Conservation (phyloP, 2,797 vertebrate species). For the Aythya fuligula region DNA sequence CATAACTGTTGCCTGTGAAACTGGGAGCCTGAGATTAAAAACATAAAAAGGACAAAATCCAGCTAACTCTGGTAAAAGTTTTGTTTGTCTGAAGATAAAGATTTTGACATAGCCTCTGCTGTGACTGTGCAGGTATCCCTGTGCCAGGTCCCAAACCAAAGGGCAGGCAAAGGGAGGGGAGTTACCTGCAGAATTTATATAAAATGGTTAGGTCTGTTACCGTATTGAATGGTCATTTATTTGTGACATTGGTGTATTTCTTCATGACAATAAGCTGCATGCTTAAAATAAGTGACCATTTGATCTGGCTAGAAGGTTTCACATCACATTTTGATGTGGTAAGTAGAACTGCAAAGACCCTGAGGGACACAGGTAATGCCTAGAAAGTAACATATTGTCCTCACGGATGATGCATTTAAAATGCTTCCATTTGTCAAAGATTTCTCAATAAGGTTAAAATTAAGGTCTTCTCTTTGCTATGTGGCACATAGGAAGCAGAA, state of each 20-base stretch:
- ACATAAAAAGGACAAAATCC: neutral
- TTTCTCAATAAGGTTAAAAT: neutral
- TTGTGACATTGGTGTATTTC: neutral
- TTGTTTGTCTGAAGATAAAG: neutral
- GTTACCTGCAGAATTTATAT: neutral
- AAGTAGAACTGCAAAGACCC: neutral
- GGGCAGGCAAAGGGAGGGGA: neutral
- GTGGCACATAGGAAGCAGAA: neutral
- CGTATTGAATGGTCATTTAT: neutral
- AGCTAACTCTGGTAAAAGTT: neutral
- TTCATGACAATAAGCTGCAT: neutral
- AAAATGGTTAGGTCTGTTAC: neutral
- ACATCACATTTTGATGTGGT: neutral
- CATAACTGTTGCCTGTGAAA: neutral
- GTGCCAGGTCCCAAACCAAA: neutral
- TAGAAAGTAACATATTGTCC: neutral
- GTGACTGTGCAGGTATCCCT: neutral
- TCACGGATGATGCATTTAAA: neutral
- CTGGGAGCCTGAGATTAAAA: neutral
- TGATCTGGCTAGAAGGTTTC: neutral
- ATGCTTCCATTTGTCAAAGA: neutral
- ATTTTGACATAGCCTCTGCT: neutral
- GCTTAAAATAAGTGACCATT: neutral
- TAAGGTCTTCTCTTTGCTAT: neutral
- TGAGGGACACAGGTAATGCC: neutral